These are phyloP conservation scores for Odontophorus gujanensis DNA, from an alignment of 2,113 vertebrate genomes.

Conservation along the genomic window DNA sequence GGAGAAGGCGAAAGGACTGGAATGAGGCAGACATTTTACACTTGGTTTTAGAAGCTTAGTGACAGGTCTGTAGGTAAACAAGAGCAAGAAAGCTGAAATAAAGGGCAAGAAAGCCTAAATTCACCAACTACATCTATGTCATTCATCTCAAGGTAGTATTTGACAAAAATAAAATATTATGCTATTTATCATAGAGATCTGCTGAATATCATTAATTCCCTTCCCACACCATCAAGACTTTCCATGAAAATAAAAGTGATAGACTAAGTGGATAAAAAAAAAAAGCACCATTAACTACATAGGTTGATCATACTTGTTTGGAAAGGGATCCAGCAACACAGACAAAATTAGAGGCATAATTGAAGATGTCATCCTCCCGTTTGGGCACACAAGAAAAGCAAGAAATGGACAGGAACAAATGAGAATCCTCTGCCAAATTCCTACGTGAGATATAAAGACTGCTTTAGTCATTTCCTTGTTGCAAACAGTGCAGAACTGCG, in stretches of 20 bases:
- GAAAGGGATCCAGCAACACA: not conserved
- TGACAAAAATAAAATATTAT: not conserved
- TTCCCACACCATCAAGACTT: not conserved
- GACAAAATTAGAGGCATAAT: not conserved
- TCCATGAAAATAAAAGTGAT: not conserved
- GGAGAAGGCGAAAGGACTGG: not conserved
- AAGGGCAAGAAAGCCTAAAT: not conserved
- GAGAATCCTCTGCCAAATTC: not conserved
- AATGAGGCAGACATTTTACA: not conserved
- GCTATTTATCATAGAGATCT: not conserved
- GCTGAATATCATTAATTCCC: not conserved
- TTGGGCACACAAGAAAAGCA: not conserved
- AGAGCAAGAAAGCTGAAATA: not conserved
- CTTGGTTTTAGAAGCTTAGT: not conserved
- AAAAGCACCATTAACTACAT: not conserved
- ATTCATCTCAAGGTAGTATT: not conserved
- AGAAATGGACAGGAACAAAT: not conserved
- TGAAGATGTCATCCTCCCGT: not conserved
- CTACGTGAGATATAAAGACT: not conserved
- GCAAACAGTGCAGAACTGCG: not conserved
- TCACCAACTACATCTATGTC: not conserved
- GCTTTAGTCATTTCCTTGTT: not conserved
- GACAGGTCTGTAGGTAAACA: not conserved
- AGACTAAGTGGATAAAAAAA: not conserved
- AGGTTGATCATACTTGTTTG: not conserved